A percentile compares a stretch with the other conserved stretches of the same genome.
Conservation (phyloP, 2,888 invertebrate species). For the Euclidia mi region DNA sequence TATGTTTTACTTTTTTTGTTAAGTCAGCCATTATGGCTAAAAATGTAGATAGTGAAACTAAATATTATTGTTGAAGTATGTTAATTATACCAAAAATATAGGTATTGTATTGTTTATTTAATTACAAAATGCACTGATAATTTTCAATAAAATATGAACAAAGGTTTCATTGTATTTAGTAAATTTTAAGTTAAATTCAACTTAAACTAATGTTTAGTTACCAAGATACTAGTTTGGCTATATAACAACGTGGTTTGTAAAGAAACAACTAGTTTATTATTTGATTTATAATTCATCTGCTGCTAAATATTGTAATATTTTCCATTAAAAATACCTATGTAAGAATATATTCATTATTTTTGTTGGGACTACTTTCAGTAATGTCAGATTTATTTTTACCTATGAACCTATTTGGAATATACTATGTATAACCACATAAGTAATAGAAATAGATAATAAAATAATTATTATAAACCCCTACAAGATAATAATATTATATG, state of each 20-base stretch:
- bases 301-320: too few species aligned
- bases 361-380: too few species aligned
- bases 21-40: background rate
- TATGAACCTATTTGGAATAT: too few species aligned
- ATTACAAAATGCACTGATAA: slow-evolving; percentile 4
- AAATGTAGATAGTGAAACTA: slow-evolving; percentile 16
- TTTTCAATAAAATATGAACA: slow-evolving; percentile 3
- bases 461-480: too few species aligned
- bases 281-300: background rate
- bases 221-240: slow-evolving; percentile 31
- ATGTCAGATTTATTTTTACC: too few species aligned
- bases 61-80: slow-evolving; percentile 15
- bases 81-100: slow-evolving; percentile 26
- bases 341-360: too few species aligned
- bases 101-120: slow-evolving; percentile 4
- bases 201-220: slow-evolving; percentile 40
- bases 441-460: too few species aligned
- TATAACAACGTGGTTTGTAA: background rate
- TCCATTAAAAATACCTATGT: too few species aligned
- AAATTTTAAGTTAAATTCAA: slow-evolving; percentile 21
- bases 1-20: background rate
- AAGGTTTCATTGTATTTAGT: slow-evolving; percentile 4
- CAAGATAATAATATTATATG: too few species aligned
- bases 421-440: too few species aligned
- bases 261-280: background rate